These are phyloP conservation scores for Trematocara unimaculatum DNA, from an alignment of 2,113 vertebrate genomes.

Conservation along the genomic window DNA sequence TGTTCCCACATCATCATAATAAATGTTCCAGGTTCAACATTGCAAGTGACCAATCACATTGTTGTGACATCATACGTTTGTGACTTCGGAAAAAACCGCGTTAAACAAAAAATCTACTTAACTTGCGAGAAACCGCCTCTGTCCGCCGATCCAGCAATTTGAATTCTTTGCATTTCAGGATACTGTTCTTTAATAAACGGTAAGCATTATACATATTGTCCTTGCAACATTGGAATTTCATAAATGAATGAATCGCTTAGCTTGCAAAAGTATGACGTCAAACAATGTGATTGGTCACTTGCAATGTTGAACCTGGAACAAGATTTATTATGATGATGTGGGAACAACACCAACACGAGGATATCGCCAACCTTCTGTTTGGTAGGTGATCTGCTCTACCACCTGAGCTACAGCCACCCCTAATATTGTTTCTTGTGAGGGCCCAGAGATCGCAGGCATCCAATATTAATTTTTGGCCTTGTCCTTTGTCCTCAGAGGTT, in stretches of 20 bases:
- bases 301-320: neutral
- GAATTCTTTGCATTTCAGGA: neutral
- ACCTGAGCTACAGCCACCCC: neutral
- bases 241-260: neutral
- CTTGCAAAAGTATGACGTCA: neutral
- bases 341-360: neutral
- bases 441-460: neutral
- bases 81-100: accelerated
- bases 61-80: neutral
- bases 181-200: neutral
- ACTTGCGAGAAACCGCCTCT: neutral
- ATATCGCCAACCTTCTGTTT: neutral
- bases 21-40: neutral
- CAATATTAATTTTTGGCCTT: neutral
- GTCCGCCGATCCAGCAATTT: neutral
- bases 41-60: neutral
- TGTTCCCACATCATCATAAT: neutral
- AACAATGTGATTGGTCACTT: neutral
- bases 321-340: neutral
- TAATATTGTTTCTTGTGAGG: neutral
- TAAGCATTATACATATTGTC: neutral
- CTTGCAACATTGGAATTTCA: neutral
- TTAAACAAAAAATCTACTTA: neutral
- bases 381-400: neutral
- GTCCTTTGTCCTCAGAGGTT: neutral